A percentile compares a stretch with the other conserved stretches of the same genome.
phyloP scores from a whole-genome alignment of 2,888 invertebrate genomes.

The Caenorhabditis panamensis region DNA sequence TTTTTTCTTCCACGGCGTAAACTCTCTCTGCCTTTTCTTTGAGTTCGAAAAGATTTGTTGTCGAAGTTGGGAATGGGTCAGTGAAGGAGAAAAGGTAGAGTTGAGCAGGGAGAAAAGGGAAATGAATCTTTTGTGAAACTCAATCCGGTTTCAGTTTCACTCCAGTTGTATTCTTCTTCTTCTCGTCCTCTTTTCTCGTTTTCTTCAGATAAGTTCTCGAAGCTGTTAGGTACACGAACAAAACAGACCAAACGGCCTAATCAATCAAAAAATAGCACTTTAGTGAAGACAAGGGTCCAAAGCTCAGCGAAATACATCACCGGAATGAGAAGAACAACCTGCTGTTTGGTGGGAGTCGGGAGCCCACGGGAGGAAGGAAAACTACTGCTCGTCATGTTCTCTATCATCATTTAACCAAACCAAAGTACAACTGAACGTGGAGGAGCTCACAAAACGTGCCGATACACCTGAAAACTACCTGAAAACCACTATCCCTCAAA shows the following conservation, averaged over 20 bases:
- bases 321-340: not conserved
- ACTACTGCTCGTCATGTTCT: not conserved
- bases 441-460: not conserved
- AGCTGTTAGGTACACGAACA: not conserved
- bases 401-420: not conserved
- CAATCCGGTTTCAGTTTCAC: slow-evolving; percentile 43
- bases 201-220: too few relatives aligned
- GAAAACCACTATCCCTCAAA: not conserved
- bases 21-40: not conserved
- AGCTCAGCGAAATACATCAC: not conserved
- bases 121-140: slow-evolving; percentile 29
- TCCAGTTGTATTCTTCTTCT: not conserved
- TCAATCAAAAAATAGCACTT: not conserved
- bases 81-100: slow-evolving; percentile 9
- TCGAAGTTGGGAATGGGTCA: not conserved
- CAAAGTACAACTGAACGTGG: not conserved
- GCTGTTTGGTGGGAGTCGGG: not conserved
- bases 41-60: slow-evolving; percentile 9
- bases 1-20: not conserved
- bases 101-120: slow-evolving; percentile 2
- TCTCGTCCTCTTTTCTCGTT: too few relatives aligned
- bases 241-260: not conserved
- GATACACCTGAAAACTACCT: not conserved
- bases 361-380: not conserved
- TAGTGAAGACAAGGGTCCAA: not conserved